Evolutionary conservation across 2,797 vertebrate species (phyloP).

Genomic region (Lagocephalus sceleratus): DNA sequence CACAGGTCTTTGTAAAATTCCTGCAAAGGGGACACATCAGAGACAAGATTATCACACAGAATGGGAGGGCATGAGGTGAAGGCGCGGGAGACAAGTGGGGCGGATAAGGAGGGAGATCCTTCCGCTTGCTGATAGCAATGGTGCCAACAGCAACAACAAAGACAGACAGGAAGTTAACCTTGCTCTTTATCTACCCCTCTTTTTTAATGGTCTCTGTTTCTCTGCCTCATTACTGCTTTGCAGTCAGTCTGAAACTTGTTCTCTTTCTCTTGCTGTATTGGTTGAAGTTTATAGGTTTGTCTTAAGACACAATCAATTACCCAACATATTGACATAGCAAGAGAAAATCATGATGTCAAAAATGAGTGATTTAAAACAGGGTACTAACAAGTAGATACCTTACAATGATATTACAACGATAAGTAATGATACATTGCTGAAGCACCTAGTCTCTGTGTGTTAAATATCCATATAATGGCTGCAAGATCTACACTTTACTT

Average conservation of each 20-base stretch:
- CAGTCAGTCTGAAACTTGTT: not conserved
- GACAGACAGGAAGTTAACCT: constrained; percentile 56
- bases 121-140: constrained; percentile 70
- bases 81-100: constrained; percentile 54
- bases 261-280: constrained; percentile 1
- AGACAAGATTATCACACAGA: constrained; percentile 57
- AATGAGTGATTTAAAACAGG: no score
- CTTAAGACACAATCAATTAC: no score
- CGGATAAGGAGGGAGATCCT: constrained; percentile 67
- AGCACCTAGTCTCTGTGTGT: no score
- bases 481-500: no score
- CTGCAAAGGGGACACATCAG: constrained; percentile 55
- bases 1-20: constrained; percentile 45
- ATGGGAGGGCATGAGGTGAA: constrained; percentile 37
- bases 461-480: no score
- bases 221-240: constrained; percentile 11
- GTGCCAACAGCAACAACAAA: constrained; percentile 69
- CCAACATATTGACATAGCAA: no score
- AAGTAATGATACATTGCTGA: no score
- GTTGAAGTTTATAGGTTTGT: not conserved
- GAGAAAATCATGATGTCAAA: no score
- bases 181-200: constrained; percentile 43
- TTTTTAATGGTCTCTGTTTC: constrained; percentile 25
- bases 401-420: no score
- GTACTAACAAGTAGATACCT: no score